Evolutionary conservation across 2,888 invertebrate genomes (phyloP), one percentile per base, ranked within the genome.

Genomic region (Acrocyrtus sp.): DNA sequence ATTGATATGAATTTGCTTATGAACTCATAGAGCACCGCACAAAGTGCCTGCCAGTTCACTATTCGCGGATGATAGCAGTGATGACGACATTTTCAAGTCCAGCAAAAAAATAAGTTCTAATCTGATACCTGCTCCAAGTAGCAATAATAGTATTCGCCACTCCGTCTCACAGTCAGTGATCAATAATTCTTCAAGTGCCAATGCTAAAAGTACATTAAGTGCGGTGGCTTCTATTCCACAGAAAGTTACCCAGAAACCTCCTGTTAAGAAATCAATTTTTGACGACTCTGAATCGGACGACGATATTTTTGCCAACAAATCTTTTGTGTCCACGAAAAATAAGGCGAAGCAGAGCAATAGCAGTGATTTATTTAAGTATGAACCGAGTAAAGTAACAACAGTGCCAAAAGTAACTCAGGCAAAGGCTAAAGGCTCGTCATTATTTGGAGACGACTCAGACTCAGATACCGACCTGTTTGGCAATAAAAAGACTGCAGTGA

Each of bases 261-360:
- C 43, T 5, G 47, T 61, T 19, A 72, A 72, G 22, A 74, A 77
- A 10, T 81, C 81, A 5, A 76, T 80, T 22, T 81, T 81, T 73
- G 81, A 81, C 21, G 79, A 80, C 48, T 80, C 80, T 1, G 81
- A 81, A 41, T 81, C 81, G 19, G 81, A 75, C 24, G 78, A 79
- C 29, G 80, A 80, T 56, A 12, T 79, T 1, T 80, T 81, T 45
- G 70, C 45, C 17, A 57, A 47, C 24, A 66, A 26, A 56, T 29
- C 63, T n/a, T 24, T 54, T 50, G 3, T 50, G 5, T 47, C 65
- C 48, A 29, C 21, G 15, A 58, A 58, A 12, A 15, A 69, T 53
- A 22, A 54, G 6, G 17, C 24, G 15, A 5, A 3, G 34, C 4
- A n/a, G n/a, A 17, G 19, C 45, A 21, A 50, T 4, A 21, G 10